Evolutionary conservation across 2,797 vertebrate genomes (phyloP).

Genomic region (Coranthus polyacanthus): DNA sequence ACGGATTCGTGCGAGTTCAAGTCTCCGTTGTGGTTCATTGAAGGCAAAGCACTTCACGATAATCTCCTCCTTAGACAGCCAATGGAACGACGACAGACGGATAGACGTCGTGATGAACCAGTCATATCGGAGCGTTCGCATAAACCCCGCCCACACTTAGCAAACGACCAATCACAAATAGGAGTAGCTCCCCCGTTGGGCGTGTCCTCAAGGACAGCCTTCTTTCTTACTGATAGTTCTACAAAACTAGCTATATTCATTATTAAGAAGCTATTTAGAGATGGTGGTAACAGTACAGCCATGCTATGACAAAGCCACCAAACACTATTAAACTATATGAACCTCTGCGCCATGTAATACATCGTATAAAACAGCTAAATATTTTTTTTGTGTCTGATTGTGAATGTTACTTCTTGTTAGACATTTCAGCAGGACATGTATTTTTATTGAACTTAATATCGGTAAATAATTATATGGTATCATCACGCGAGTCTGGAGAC

Average conservation of each 20-base stretch:
- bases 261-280: too few relatives aligned
- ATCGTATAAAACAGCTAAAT: not conserved
- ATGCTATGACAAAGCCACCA: not conserved
- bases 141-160: not conserved
- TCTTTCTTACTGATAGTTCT: too few relatives aligned
- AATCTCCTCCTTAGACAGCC: slow-evolving; percentile 60
- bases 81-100: slow-evolving; percentile 40
- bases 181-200: slow-evolving; percentile 30
- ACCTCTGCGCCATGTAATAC: too few relatives aligned
- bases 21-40: slow-evolving; percentile 80
- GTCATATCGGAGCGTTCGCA: slow-evolving; percentile 35
- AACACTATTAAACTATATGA: not conserved
- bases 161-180: slow-evolving; percentile 51
- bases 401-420: not conserved
- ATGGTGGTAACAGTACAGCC: too few relatives aligned
- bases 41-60: slow-evolving; percentile 50
- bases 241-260: too few relatives aligned
- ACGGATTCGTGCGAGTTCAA: slow-evolving; percentile 13
- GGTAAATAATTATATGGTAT: too few relatives aligned
- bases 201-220: slow-evolving; percentile 23
- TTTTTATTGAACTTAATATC: too few relatives aligned
- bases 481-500: too few relatives aligned
- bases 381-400: not conserved
- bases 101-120: slow-evolving; percentile 57
- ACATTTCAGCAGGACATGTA: too few relatives aligned